These are phyloP conservation scores for Drosophila pseudoananassae DNA, from an alignment of 1,140 invertebrate genomes.

Conservation along the genomic window DNA sequence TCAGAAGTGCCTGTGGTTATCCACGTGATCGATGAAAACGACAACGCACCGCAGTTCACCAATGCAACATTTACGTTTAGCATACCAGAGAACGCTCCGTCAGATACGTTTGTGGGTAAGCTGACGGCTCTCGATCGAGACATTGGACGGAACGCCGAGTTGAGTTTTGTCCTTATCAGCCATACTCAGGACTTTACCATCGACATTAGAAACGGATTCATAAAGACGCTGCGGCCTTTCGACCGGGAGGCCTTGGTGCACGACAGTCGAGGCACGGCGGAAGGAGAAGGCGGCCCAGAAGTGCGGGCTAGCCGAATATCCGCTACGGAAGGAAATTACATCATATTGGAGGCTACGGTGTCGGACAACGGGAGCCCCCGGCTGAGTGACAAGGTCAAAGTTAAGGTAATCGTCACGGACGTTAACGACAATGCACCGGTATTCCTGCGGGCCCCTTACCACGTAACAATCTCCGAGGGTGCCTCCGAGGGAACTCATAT, in stretches of 20 bases:
- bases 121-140: constrained; percentile 95
- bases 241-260: constrained; percentile 93
- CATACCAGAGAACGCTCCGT: constrained; percentile 94
- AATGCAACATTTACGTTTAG: constrained; percentile 94
- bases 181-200: constrained; percentile 94
- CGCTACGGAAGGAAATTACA: constrained; percentile 86
- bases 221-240: constrained; percentile 93
- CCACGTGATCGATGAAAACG: constrained; percentile 97
- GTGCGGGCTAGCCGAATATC: constrained; percentile 62
- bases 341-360: constrained; percentile 93
- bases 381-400: constrained; percentile 93
- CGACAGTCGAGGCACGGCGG: constrained; percentile 28
- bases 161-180: constrained; percentile 92
- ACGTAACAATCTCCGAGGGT: constrained; percentile 93
- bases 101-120: constrained; percentile 95
- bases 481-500: constrained; percentile 91
- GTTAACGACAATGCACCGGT: constrained; percentile 96
- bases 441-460: constrained; percentile 93
- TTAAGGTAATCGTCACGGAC: constrained; percentile 94
- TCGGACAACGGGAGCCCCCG: constrained; percentile 93
- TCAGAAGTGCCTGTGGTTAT: constrained; percentile 94
- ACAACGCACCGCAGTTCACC: constrained; percentile 95
- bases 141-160: constrained; percentile 95
- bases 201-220: constrained; percentile 95
- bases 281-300: constrained; percentile 19